Evolutionary conservation across 1,140 invertebrate genomes (phyloP).

Genomic region (Microplitis mediator): DNA sequence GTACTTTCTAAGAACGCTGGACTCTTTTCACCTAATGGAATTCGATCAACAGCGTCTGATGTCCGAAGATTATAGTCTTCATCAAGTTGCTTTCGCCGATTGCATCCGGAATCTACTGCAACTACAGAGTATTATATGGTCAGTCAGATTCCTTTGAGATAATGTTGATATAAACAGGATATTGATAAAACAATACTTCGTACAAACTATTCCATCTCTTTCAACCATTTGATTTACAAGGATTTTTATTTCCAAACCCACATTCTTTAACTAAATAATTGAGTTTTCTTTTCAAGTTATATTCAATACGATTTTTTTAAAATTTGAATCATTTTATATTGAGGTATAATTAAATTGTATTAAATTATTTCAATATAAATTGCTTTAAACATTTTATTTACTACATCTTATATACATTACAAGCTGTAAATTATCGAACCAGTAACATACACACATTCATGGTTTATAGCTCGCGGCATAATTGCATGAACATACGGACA

Average conservation of each 20-base stretch:
- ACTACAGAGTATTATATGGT: no score
- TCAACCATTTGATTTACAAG: no score
- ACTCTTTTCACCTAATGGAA: slow-evolving; percentile 15
- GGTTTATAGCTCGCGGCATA: neutral
- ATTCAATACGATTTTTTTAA: no score
- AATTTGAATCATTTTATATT: no score
- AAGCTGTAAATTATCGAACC: slow-evolving; percentile 17
- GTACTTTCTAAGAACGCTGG: slow-evolving; percentile 13
- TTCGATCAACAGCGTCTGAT: slow-evolving; percentile 16
- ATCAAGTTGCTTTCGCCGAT: slow-evolving; percentile 18
- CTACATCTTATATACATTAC: neutral
- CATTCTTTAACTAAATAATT: no score
- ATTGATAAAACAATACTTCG: no score
- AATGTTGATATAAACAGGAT: no score
- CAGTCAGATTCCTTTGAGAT: no score
- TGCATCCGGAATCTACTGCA: slow-evolving; percentile 23
- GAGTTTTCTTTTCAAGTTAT: no score
- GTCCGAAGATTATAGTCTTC: slow-evolving; percentile 21
- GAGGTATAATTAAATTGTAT: neutral
- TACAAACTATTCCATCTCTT: no score
- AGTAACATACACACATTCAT: neutral
- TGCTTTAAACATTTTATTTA: neutral
- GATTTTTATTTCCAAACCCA: no score
- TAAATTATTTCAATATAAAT: neutral
- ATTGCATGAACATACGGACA: neutral